Evolutionary conservation across 1,140 invertebrate genomes (phyloP), one percentile per base, ranked within the genome.

Genomic region (Metaphire vulgaris): DNA sequence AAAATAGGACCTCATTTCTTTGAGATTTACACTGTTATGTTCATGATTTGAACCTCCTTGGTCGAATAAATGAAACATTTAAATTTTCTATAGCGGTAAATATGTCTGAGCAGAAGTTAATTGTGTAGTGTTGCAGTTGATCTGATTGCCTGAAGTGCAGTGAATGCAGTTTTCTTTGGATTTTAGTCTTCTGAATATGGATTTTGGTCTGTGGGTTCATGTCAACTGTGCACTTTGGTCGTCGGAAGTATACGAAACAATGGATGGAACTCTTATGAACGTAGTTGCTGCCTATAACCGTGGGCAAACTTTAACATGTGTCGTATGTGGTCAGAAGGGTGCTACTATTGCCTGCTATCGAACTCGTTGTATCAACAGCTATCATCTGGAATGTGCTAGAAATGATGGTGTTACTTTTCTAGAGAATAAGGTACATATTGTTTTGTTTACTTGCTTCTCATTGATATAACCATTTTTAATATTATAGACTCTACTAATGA

Each of bases 221-320:
- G 86, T 99, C 6, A 99, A 99, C 84, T 99, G 98, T 88, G 97
- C 96, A 1, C 87, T 99, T 6, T 99, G 98, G 98, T 98, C 96
- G 0, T 91, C 95, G 80, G 95, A 97, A 76, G 98, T 99, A 0
- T 97, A 97, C 83, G 96, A 98, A 88, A 96, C 94, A 0, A 92
- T 94, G 0, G 94, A 76, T 32, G 74, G 74, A 0, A 68, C 93
- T 0, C 84, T 99, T 16, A 95, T 98, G 90, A 97, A 99, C 87
- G 91, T 99, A 26, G 95, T 98, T 78, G 89, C 89, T 14, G 96
- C 96, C 0, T 85, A 96, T 71, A 92, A 95, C 79, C 90, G 92
- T 67, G 92, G 93, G 33, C 86, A 92, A 21, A 89, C 89, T 69
- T 88, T 92, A 15, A 89, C 89, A 31, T 99, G 98, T 85, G 89